phyloP scores from a whole-genome alignment of 2,797 vertebrate genomes.

The Ctenosaura bakeri region DNA sequence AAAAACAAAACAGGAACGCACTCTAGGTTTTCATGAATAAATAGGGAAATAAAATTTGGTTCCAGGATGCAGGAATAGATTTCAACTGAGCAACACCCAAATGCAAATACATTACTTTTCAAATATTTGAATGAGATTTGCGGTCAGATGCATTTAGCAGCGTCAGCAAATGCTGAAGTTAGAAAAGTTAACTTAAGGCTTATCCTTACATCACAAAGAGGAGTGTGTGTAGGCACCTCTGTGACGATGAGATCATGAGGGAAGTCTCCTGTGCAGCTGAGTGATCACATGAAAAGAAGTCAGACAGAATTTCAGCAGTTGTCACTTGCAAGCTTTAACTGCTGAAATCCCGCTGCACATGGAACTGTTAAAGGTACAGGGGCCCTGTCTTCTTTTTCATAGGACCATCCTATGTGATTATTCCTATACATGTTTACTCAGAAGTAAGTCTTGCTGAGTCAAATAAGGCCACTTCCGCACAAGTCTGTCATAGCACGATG shows the following conservation, averaged over 20 bases:
- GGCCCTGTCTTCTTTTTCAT: no score
- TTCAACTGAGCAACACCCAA: neutral
- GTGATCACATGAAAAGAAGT: no score
- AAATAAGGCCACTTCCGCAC: no score
- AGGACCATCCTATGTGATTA: no score
- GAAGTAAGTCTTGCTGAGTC: neutral
- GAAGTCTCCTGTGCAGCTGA: neutral
- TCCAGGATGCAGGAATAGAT: neutral
- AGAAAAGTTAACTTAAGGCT: neutral
- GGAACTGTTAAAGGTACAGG: no score
- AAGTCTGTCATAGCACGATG: no score
- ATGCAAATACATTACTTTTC: constrained; percentile 23
- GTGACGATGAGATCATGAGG: neutral
- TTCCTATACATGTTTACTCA: neutral
- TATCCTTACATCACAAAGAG: neutral
- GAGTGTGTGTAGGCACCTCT: neutral
- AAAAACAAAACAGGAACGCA: neutral
- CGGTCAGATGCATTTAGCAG: neutral
- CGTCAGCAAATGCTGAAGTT: neutral
- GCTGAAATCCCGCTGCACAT: no score
- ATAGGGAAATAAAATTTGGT: neutral
- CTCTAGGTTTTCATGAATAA: neutral
- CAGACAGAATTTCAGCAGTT: no score
- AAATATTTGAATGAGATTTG: constrained; percentile 6
- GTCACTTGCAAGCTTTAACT: no score